These are phyloP conservation scores for Pogonophryne albipinna DNA, from an alignment of 2,797 vertebrate species.

Conservation along the genomic window DNA sequence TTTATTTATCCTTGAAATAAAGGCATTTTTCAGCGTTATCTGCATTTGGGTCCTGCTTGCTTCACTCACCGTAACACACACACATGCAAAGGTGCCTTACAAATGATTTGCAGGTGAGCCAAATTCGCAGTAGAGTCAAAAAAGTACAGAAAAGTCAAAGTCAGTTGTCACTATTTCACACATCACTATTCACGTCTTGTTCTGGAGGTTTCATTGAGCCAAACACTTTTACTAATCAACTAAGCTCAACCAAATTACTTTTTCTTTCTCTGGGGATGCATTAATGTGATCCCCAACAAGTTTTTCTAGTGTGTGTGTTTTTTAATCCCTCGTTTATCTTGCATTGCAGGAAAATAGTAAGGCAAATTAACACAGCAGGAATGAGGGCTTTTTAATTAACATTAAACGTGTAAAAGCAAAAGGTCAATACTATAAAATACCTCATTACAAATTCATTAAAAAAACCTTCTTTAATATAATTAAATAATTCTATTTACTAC, in stretches of 20 bases:
- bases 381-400: too few relatives aligned
- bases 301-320: constrained; percentile 15
- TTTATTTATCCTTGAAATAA: too few relatives aligned
- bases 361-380: neutral
- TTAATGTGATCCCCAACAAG: constrained; percentile 16
- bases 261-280: constrained; percentile 24
- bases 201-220: constrained; percentile 26
- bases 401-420: too few relatives aligned
- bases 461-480: neutral
- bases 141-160: constrained; percentile 9
- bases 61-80: too few relatives aligned
- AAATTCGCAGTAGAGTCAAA: constrained; percentile 19
- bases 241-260: constrained; percentile 22
- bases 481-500: neutral
- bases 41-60: too few relatives aligned
- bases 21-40: too few relatives aligned
- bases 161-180: constrained; percentile 32
- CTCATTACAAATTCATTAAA: neutral
- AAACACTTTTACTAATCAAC: constrained; percentile 44
- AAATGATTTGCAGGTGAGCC: constrained; percentile 17
- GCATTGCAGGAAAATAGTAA: neutral
- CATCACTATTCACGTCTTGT: constrained; percentile 8
- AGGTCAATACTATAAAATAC: neutral
- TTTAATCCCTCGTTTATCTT: constrained; percentile 29
- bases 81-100: constrained; percentile 15